phyloP scores from a whole-genome alignment of 2,797 vertebrate species.

The Cossypha niveicapilla region DNA sequence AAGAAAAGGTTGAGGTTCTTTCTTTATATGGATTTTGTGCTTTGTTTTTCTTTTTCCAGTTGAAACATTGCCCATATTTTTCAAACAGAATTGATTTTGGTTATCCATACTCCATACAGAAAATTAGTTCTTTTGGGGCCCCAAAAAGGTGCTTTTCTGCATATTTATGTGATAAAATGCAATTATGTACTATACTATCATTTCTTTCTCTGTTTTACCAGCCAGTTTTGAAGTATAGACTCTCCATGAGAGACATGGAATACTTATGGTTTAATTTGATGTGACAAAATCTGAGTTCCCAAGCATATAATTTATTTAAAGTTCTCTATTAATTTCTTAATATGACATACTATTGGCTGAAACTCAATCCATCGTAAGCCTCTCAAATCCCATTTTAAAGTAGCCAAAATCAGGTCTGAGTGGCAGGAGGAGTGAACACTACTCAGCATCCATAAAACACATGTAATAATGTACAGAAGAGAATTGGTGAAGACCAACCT shows the following conservation, averaged over 20 bases:
- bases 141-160: not conserved
- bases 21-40: not conserved
- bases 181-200: not conserved
- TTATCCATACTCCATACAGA: not conserved
- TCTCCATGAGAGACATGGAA: not conserved
- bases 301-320: not conserved
- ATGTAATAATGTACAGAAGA: not conserved
- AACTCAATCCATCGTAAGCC: not conserved
- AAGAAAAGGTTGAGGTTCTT: not conserved
- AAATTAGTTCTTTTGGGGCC: not conserved
- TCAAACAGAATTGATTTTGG: not conserved
- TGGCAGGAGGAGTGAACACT: not conserved
- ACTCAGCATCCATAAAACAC: not conserved
- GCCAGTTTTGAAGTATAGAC: not conserved
- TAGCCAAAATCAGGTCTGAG: not conserved
- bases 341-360: not conserved
- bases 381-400: not conserved
- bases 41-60: not conserved
- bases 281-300: not conserved
- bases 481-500: constrained; percentile 77
- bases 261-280: not conserved
- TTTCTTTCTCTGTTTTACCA: not conserved
- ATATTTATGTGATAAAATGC: not conserved
- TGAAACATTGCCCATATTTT: not conserved
- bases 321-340: not conserved